A percentile compares a stretch with the other conserved stretches of the same genome.
These are phyloP conservation scores for Electrophaes corylata DNA, from an alignment of 2,888 invertebrate species.

Conservation along the genomic window DNA sequence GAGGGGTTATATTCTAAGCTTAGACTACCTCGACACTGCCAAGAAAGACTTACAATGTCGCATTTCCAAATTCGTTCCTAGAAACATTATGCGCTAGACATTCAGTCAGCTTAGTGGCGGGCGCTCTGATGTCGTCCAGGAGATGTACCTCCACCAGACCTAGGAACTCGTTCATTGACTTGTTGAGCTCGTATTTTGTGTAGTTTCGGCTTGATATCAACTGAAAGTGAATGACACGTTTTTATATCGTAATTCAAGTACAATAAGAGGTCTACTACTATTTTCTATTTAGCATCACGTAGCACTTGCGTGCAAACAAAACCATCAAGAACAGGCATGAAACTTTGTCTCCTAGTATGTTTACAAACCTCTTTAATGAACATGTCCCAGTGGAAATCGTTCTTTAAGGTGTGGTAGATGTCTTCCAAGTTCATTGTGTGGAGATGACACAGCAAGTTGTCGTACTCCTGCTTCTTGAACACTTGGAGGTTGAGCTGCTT, in stretches of 20 bases:
- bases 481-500: conserved; percentile 84
- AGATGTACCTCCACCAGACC: conserved; percentile 65
- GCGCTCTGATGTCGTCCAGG: conserved; percentile 61
- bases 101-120: conserved; percentile 56
- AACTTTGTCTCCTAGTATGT: too few species aligned
- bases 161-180: conserved; percentile 69
- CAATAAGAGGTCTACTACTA: too few species aligned
- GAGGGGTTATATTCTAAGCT: too few species aligned
- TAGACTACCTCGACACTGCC: too few species aligned
- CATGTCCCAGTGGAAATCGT: conserved; percentile 85
- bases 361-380: conserved; percentile 73
- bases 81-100: conserved; percentile 64
- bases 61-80: conserved; percentile 63
- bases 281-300: too few species aligned
- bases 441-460: conserved; percentile 76
- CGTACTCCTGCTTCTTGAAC: conserved; percentile 80
- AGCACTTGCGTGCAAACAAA: too few species aligned
- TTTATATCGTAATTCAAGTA: too few species aligned
- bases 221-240: conserved; percentile 43
- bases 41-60: conserved; percentile 61
- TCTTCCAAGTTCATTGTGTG: conserved; percentile 65
- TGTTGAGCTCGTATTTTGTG: conserved; percentile 77
- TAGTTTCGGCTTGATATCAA: conserved; percentile 76
- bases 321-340: too few species aligned
- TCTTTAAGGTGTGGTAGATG: conserved; percentile 65